phyloP scores from a whole-genome alignment of 2,888 invertebrate genomes.

The Ormyrus nitidulus region DNA sequence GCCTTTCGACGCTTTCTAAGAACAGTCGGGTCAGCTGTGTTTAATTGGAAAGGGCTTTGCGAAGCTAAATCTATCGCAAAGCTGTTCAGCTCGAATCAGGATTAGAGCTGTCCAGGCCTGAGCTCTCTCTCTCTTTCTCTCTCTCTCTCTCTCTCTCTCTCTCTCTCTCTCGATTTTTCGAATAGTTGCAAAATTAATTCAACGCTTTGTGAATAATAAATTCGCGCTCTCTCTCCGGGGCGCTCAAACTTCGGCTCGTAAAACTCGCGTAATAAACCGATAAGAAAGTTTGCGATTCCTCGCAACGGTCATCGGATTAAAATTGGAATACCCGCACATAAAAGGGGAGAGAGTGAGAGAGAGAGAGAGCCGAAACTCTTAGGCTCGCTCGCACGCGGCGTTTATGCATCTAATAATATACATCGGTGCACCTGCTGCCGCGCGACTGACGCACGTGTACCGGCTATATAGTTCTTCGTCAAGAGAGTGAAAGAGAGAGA shows the following conservation, averaged over 20 bases:
- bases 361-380: conserved; percentile 28
- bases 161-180: not conserved
- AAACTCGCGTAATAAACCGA: conserved; percentile 30
- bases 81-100: too few species aligned
- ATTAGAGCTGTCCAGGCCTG: conserved; percentile 2
- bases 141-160: not conserved
- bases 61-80: too few species aligned
- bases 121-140: not conserved
- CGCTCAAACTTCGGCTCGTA: conserved; percentile 7
- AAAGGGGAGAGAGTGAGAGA: conserved; percentile 8
- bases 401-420: conserved; percentile 58
- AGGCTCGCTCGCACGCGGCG: conserved; percentile 35
- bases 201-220: conserved; percentile 1
- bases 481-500: conserved; percentile 1
- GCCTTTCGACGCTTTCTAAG: too few species aligned
- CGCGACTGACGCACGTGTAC: conserved; percentile 43
- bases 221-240: not conserved
- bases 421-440: conserved; percentile 45
- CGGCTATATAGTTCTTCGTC: conserved; percentile 27
- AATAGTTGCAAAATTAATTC: not conserved
- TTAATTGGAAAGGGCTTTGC: too few species aligned
- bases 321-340: conserved; percentile 36
- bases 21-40: too few species aligned
- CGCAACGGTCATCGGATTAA: conserved; percentile 41
- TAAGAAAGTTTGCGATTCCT: conserved; percentile 16